phyloP scores from a whole-genome alignment of 2,113 vertebrate genomes.

The Trinectes maculatus region DNA sequence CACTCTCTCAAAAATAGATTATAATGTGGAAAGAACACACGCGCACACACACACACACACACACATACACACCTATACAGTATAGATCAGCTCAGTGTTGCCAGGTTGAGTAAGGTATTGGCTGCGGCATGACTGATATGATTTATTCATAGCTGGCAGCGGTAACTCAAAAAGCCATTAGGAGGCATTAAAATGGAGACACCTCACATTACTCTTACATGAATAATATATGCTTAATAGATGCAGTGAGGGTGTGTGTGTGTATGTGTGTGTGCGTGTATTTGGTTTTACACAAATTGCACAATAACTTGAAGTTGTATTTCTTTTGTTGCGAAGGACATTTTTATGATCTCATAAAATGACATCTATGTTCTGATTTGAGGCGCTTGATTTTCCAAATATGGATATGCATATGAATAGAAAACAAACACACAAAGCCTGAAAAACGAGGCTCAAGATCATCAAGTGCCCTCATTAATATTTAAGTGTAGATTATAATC shows the following conservation, averaged over 20 bases:
- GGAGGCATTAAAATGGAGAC: constrained; percentile 78
- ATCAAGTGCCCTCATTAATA: no score
- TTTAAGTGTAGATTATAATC: background rate
- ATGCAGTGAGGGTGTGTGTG: constrained; percentile 29
- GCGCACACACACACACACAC: constrained; percentile 24
- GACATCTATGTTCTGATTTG: background rate
- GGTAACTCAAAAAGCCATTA: constrained; percentile 79
- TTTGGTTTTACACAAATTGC: constrained; percentile 16
- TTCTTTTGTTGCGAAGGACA: background rate
- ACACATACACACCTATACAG: constrained; percentile 35
- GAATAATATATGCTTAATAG: constrained; percentile 75
- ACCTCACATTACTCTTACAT: constrained; percentile 76
- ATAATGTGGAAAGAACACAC: constrained; percentile 4
- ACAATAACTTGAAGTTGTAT: background rate
- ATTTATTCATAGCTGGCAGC: constrained; percentile 76
- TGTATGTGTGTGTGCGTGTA: constrained; percentile 11
- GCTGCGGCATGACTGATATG: constrained; percentile 61
- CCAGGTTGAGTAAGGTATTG: constrained; percentile 40
- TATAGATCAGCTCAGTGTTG: constrained; percentile 45
- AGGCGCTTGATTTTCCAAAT: background rate
- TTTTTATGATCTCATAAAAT: background rate
- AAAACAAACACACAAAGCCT: background rate
- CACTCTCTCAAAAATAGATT: background rate
- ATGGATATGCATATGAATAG: background rate
- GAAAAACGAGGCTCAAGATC: background rate